phyloP scores from a whole-genome alignment of 2,888 invertebrate genomes.

The Rhingia rostrata region DNA sequence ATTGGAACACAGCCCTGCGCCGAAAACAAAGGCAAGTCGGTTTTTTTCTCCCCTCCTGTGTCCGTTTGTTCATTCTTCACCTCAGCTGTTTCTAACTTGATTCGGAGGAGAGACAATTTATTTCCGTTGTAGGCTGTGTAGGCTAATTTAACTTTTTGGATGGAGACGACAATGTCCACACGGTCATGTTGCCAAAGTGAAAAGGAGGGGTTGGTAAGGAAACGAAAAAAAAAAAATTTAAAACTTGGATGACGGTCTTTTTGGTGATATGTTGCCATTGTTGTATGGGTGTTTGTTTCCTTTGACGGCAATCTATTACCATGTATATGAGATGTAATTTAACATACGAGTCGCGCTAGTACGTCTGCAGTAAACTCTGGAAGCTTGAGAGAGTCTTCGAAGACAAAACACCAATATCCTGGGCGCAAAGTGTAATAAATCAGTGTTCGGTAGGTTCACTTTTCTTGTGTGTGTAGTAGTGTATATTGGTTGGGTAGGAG shows the following conservation, averaged over 20 bases:
- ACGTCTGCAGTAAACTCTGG: slow-evolving; percentile 31
- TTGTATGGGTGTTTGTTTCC: slow-evolving; percentile 29
- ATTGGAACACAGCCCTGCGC: slow-evolving; percentile 62
- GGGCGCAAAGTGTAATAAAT: slow-evolving; percentile 58
- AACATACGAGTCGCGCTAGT: slow-evolving; percentile 25
- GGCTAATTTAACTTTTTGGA: slow-evolving; percentile 62
- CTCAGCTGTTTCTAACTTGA: not conserved
- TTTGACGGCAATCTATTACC: slow-evolving; percentile 52
- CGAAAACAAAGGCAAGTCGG: slow-evolving; percentile 56
- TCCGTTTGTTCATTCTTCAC: not conserved
- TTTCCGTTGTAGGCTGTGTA: slow-evolving; percentile 62
- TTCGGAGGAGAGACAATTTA: slow-evolving; percentile 37
- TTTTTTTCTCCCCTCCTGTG: not conserved
- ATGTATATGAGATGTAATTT: slow-evolving; percentile 62
- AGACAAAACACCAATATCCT: slow-evolving; percentile 68
- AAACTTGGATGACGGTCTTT: slow-evolving; percentile 34
- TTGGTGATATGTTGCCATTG: slow-evolving; percentile 49
- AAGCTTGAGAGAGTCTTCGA: slow-evolving; percentile 43
- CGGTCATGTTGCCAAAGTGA: slow-evolving; percentile 16
- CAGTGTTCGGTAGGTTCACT: slow-evolving; percentile 24
- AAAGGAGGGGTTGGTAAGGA: not conserved
- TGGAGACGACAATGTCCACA: slow-evolving; percentile 51
- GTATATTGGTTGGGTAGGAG: slow-evolving; percentile 8
- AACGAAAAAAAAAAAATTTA: slow-evolving; percentile 3
- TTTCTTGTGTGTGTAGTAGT: not conserved